Conservation (phyloP, 2,888 invertebrate genomes). For the Cephus sareptanus region DNA sequence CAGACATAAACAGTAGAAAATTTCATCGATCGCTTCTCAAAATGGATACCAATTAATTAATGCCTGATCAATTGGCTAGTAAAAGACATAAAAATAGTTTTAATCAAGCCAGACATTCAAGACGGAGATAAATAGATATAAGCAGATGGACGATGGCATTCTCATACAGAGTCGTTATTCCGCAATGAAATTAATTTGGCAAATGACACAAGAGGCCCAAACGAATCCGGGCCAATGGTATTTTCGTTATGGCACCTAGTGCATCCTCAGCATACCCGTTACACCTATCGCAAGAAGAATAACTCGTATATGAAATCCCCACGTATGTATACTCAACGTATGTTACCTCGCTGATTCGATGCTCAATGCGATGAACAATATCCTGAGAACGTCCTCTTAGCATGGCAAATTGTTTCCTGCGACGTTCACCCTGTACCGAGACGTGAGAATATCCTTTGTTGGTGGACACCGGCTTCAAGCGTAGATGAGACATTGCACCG, state of each 20-base stretch:
- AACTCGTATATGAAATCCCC: neutral
- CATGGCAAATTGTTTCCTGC: conserved; percentile 49
- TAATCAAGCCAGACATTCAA: neutral
- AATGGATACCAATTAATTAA: neutral
- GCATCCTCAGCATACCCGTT: neutral
- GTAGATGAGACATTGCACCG: conserved; percentile 28
- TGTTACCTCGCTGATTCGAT: conserved; percentile 59
- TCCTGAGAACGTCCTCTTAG: conserved; percentile 46
- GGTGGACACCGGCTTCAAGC: conserved; percentile 7
- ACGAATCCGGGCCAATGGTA: conserved; percentile 31
- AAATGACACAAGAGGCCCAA: neutral
- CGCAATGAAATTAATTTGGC: neutral
- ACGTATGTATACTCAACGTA: neutral
- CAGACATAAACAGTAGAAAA: neutral
- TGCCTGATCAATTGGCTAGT: neutral
- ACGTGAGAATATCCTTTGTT: conserved; percentile 33
- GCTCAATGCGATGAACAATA: conserved; percentile 45
- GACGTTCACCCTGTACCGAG: conserved; percentile 45
- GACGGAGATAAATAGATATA: neutral
- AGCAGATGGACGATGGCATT: neutral
- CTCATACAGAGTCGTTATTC: neutral
- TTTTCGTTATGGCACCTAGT: conserved; percentile 17
- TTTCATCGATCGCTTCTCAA: neutral
- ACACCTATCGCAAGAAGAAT: neutral
- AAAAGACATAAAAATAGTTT: neutral